phyloP scores from a whole-genome alignment of 2,888 invertebrate species.

The Lissocephala sabroskyi region DNA sequence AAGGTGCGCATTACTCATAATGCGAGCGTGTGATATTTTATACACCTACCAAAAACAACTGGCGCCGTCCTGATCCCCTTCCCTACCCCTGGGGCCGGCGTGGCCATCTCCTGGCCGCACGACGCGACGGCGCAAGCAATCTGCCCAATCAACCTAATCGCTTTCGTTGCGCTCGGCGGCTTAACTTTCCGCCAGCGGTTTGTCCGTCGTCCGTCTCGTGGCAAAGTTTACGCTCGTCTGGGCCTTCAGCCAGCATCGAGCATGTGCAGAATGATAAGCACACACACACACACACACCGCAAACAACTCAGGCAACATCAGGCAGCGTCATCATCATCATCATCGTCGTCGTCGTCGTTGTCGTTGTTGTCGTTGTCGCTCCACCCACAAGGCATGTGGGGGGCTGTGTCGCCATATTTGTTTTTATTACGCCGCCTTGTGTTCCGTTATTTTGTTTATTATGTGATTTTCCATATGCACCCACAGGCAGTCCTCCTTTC shows the following conservation, averaged over 20 bases:
- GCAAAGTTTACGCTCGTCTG: constrained; percentile 19
- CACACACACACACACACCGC: constrained; percentile 10
- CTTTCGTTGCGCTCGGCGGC: constrained; percentile 67
- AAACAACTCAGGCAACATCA: constrained; percentile 2
- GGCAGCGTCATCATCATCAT: constrained; percentile 22
- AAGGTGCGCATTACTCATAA: constrained; percentile 67
- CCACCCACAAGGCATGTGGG: constrained; percentile 1
- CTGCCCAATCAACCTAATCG: constrained; percentile 61
- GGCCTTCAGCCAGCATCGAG: constrained; percentile 30
- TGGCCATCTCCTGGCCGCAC: no score
- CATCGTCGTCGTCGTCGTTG: constrained; percentile 7
- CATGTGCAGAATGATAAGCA: constrained; percentile 57
- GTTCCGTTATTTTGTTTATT: constrained; percentile 51
- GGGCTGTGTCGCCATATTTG: constrained; percentile 58
- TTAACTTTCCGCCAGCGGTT: no score
- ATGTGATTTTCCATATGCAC: constrained; percentile 60
- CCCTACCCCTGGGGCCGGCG: no score
- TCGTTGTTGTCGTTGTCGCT: constrained; percentile 13
- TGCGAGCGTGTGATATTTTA: constrained; percentile 53
- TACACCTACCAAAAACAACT: constrained; percentile 21
- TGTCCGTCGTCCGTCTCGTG: constrained; percentile 25
- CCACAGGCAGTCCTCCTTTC: constrained; percentile 24
- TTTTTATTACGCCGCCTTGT: constrained; percentile 54
- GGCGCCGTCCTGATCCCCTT: constrained; percentile 19
- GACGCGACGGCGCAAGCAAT: constrained; percentile 15